Evolutionary conservation across 2,113 vertebrate species (phyloP).

Genomic region (Orthonyx spaldingii): DNA sequence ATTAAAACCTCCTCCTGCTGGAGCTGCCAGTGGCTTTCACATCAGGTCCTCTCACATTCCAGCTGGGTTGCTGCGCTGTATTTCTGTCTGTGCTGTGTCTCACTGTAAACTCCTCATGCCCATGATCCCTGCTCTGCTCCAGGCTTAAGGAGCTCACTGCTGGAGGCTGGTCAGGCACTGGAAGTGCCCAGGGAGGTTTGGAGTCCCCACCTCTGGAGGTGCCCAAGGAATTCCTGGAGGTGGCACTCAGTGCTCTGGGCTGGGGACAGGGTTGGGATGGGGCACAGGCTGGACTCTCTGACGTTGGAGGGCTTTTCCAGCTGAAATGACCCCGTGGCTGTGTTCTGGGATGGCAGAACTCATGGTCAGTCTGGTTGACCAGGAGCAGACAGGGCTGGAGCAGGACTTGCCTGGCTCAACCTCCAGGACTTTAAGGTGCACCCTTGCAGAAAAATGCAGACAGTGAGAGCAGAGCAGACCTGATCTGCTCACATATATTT

Average conservation of each 20-base stretch:
- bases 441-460: no score
- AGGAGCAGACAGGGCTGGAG: not conserved
- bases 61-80: not conserved
- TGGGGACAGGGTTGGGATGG: accelerated
- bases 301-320: not conserved
- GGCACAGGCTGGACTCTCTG: accelerated
- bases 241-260: not conserved
- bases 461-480: not conserved
- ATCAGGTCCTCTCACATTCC: not conserved
- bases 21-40: not conserved
- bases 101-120: not conserved
- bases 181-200: not conserved
- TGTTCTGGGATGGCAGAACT: not conserved
- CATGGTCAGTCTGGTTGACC: accelerated
- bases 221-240: accelerated
- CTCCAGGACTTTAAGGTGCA: not conserved
- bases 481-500: not conserved
- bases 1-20: not conserved
- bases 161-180: accelerated
- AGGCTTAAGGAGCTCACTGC: not conserved
- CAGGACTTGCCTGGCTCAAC: not conserved
- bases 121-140: accelerated
- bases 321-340: accelerated
- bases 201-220: not conserved
- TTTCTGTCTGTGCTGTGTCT: not conserved